Percentiles rank a stretch among this genome's conserved stretches.
Conservation (phyloP, 2,797 vertebrate genomes). For the Acanthis flammea region DNA sequence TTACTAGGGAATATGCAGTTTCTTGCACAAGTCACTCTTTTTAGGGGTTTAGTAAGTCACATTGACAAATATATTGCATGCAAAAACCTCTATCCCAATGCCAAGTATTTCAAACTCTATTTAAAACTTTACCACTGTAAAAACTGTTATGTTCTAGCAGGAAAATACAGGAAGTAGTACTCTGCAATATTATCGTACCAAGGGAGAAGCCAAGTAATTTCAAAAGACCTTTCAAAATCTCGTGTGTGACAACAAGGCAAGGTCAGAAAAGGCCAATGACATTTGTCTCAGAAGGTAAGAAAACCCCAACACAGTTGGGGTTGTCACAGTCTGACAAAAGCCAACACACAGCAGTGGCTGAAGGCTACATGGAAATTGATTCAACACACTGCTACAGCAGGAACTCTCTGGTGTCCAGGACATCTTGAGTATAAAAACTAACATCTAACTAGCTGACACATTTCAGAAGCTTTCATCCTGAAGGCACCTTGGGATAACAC, state of each 20-base stretch:
- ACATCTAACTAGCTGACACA: not conserved
- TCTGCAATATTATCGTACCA: not conserved
- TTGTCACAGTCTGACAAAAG: not conserved
- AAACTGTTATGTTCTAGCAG: constrained; percentile 25
- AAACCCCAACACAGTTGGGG: not conserved
- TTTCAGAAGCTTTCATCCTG: constrained; percentile 1
- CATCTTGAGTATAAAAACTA: not conserved
- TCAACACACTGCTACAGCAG: not conserved
- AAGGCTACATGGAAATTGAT: not conserved
- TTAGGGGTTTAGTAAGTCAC: constrained; percentile 43
- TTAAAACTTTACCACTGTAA: constrained; percentile 56
- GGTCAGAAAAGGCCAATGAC: constrained; percentile 36
- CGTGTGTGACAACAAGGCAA: not conserved
- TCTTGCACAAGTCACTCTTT: constrained; percentile 38
- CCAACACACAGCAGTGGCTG: not conserved
- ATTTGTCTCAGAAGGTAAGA: constrained; percentile 36
- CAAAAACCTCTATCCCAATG: constrained; percentile 10
- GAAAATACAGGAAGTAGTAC: constrained; percentile 54
- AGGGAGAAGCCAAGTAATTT: constrained; percentile 28
- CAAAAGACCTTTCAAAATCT: constrained; percentile 45
- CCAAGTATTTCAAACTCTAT: constrained; percentile 51
- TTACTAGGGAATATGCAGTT: constrained; percentile 37
- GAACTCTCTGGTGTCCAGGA: not conserved
- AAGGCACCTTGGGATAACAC: not conserved
- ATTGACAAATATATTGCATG: constrained; percentile 40